Conservation (phyloP, 1,140 invertebrate genomes). For the Hylyphantes graminicola region DNA sequence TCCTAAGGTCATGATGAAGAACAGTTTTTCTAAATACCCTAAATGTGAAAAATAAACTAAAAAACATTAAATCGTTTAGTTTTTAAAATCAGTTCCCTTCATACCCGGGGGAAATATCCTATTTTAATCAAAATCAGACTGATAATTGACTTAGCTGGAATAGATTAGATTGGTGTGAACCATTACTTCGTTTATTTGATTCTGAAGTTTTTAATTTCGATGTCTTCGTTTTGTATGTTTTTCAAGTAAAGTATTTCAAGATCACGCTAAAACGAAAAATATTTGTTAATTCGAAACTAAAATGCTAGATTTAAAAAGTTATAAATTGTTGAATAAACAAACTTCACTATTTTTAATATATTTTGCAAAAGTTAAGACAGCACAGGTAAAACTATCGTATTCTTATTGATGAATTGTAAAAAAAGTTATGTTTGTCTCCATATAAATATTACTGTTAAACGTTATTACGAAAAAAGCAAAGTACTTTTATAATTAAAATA, state of each 20-base stretch:
- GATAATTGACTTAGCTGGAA: conserved; percentile 44
- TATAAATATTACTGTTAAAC: too few species aligned
- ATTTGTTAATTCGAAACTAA: not conserved
- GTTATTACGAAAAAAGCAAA: too few species aligned
- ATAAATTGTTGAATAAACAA: not conserved
- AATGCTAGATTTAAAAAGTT: not conserved
- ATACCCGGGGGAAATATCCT: conserved; percentile 30
- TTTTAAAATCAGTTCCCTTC: conserved; percentile 36
- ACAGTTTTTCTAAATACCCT: not conserved
- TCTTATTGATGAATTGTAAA: too few species aligned
- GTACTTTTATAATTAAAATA: too few species aligned
- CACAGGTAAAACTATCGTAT: too few species aligned
- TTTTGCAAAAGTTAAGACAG: too few species aligned
- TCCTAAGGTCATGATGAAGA: conserved; percentile 25
- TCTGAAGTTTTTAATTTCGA: not conserved
- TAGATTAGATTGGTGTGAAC: conserved; percentile 28
- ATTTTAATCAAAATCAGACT: conserved; percentile 41
- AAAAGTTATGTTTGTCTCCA: too few species aligned
- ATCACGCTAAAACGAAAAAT: not conserved
- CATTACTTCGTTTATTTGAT: conserved; percentile 23
- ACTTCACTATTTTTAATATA: too few species aligned
- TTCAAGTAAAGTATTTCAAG: not conserved
- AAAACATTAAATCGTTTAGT: conserved; percentile 11
- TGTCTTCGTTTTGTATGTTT: conserved; percentile 4
- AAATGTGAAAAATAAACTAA: conserved; percentile 10